Evolutionary conservation across 1,140 invertebrate genomes (phyloP).

Genomic region (Thaumetopoea pityocampa): DNA sequence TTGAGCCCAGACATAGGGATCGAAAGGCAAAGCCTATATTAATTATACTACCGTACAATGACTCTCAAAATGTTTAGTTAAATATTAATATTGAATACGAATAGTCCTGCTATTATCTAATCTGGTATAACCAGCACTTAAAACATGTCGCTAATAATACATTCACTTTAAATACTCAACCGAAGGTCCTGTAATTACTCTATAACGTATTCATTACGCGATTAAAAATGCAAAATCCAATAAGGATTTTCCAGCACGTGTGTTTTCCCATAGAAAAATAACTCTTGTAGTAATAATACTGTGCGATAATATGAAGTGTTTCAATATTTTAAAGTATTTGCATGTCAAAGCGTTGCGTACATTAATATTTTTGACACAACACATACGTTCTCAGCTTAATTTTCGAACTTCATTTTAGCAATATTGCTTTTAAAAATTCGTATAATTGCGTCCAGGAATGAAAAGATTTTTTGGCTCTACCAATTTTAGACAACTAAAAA

Average conservation of each 20-base stretch:
- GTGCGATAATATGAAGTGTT: conserved; percentile 18
- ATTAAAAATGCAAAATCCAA: conserved; percentile 11
- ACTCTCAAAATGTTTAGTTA: too few species aligned
- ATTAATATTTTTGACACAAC: conserved; percentile 12
- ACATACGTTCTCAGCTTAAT: conserved; percentile 6
- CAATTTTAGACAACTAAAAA: too few species aligned
- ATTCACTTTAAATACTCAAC: conserved; percentile 1
- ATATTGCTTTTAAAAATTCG: neutral
- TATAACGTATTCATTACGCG: conserved; percentile 14
- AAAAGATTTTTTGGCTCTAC: too few species aligned
- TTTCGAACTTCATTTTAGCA: neutral
- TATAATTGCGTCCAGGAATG: too few species aligned
- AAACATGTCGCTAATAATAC: neutral
- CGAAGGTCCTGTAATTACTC: conserved; percentile 13
- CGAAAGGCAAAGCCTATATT: too few species aligned
- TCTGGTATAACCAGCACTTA: too few species aligned
- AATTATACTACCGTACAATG: too few species aligned
- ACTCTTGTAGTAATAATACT: conserved; percentile 6
- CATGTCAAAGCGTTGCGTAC: conserved; percentile 15
- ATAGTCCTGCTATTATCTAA: too few species aligned
- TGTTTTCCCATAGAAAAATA: conserved; percentile 17
- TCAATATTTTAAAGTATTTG: conserved; percentile 16
- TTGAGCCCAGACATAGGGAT: too few species aligned
- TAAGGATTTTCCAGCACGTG: conserved; percentile 14
- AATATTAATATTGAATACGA: too few species aligned